Evolutionary conservation across 2,113 vertebrate species (phyloP).

Genomic region (Neomonachus schauinslandi): DNA sequence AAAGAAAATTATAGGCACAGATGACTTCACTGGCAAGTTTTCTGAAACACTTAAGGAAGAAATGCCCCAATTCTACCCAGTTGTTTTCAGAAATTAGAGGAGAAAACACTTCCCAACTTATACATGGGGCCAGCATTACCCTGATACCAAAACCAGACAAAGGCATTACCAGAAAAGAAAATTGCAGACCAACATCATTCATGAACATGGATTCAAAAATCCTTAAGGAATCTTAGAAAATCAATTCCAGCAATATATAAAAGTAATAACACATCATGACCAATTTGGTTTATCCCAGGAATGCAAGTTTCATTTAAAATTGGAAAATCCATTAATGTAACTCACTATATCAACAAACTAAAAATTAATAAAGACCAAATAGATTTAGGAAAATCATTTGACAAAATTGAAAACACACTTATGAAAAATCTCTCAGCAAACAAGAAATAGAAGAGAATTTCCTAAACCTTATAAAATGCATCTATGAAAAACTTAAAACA

Average conservation of each 20-base stretch:
- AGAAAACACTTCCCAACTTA: not conserved
- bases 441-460: not conserved
- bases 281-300: not conserved
- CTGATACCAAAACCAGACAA: not conserved
- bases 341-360: not conserved
- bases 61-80: not conserved
- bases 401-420: not conserved
- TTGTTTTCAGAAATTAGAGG: not conserved
- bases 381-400: not conserved
- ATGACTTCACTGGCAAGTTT: not conserved
- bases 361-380: not conserved
- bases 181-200: not conserved
- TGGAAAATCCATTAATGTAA: not conserved
- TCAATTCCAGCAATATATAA: not conserved
- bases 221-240: not conserved
- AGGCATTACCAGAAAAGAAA: not conserved
- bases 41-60: constrained; percentile 4
- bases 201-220: not conserved
- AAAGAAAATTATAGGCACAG: not conserved
- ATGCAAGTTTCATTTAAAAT: not conserved
- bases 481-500: not conserved
- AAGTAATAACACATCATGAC: not conserved
- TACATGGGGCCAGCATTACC: not conserved
- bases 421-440: not conserved
- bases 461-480: not conserved